Conservation (phyloP, 2,888 invertebrate genomes). For the Bimastos eiseni region DNA sequence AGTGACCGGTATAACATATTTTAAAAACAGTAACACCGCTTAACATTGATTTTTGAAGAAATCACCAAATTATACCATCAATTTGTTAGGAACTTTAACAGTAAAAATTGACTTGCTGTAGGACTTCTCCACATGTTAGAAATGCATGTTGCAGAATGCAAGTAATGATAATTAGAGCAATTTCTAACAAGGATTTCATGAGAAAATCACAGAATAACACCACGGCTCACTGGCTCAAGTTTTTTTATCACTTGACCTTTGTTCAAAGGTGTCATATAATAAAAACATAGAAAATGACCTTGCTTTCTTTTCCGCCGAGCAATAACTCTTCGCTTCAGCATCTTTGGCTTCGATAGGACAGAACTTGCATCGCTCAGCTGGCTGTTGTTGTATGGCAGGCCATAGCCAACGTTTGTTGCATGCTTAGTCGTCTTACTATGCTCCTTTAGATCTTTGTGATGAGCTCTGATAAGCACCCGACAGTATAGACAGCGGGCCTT, state of each 20-base stretch:
- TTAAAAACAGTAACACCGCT: not conserved
- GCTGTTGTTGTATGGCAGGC: not conserved
- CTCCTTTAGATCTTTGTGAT: slow-evolving; percentile 16
- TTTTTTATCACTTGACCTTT: too few relatives aligned
- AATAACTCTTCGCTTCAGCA: not conserved
- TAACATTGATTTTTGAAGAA: not conserved
- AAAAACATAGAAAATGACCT: not conserved
- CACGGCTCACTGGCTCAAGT: too few relatives aligned
- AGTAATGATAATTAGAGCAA: too few relatives aligned
- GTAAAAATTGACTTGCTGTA: too few relatives aligned
- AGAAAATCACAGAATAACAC: too few relatives aligned
- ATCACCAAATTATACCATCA: too few relatives aligned
- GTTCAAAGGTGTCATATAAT: too few relatives aligned
- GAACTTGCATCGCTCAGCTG: not conserved
- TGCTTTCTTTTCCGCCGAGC: not conserved
- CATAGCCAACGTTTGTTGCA: not conserved
- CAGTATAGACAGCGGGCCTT: not conserved
- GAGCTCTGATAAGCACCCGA: slow-evolving; percentile 15
- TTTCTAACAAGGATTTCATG: too few relatives aligned
- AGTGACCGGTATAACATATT: too few relatives aligned
- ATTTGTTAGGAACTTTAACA: too few relatives aligned
- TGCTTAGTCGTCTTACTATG: slow-evolving; percentile 22
- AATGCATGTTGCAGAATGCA: too few relatives aligned
- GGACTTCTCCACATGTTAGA: too few relatives aligned
- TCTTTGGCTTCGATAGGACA: not conserved